A percentile compares a stretch with the other conserved stretches of the same genome.
Conservation (phyloP, 2,113 vertebrate species). For the Gymnobelideus leadbeateri region DNA sequence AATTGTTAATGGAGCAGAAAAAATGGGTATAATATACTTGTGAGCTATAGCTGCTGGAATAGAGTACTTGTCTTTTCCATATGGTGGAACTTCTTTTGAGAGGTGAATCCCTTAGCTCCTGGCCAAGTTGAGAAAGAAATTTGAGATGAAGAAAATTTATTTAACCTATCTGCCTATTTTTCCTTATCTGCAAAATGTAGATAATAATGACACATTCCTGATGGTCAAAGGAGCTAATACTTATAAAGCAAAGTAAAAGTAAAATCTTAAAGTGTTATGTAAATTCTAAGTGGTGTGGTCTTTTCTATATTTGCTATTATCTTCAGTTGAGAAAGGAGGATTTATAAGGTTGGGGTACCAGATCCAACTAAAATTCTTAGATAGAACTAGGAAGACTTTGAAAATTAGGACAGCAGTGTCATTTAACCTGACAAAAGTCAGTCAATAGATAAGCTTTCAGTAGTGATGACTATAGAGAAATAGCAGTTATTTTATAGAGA, state of each 20-base stretch:
- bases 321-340: neutral
- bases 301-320: neutral
- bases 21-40: neutral
- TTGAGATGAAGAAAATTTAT: neutral
- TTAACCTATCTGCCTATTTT: neutral
- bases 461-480: neutral
- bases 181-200: neutral
- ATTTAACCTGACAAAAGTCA: neutral
- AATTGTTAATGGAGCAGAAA: neutral
- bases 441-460: neutral
- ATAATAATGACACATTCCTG: neutral
- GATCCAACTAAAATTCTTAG: neutral
- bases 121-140: neutral
- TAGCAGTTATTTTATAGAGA: neutral
- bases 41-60: neutral
- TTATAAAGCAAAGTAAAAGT: neutral
- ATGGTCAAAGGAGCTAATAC: neutral
- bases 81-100: neutral
- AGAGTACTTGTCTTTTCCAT: neutral
- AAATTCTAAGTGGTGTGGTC: neutral
- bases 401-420: neutral
- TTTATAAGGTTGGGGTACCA: neutral
- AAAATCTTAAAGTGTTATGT: neutral
- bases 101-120: neutral
- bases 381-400: neutral